Conservation (phyloP, 2,113 vertebrate species). For the Muscicapa adusta region DNA sequence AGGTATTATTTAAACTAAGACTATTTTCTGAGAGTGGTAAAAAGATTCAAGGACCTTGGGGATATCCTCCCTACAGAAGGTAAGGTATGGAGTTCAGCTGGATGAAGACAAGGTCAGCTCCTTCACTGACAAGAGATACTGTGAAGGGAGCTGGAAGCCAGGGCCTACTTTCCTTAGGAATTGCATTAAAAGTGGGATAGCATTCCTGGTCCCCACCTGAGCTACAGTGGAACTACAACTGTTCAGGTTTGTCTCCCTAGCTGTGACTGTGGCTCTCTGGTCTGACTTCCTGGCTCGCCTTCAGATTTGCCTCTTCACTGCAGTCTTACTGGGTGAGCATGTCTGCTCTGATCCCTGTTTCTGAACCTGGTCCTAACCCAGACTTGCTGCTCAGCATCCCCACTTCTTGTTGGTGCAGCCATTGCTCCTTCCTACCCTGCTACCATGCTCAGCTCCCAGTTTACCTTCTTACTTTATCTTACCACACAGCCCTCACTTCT, state of each 20-base stretch:
- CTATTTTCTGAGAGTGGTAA: background rate
- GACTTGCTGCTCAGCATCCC: background rate
- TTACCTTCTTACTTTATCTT: background rate
- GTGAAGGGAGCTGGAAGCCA: background rate
- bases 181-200: background rate
- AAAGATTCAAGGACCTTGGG: background rate
- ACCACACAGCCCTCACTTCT: background rate
- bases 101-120: background rate
- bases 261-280: fast-evolving
- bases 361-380: background rate
- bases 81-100: background rate
- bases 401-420: background rate
- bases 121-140: background rate
- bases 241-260: background rate
- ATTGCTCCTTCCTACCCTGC: background rate
- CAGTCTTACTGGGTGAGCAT: background rate
- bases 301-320: background rate
- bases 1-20: background rate
- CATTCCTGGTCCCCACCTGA: background rate
- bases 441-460: fast-evolving
- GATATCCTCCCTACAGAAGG: background rate
- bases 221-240: background rate
- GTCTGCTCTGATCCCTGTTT: background rate
- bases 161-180: background rate
- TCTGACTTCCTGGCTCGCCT: background rate